Percentiles rank a stretch among this genome's conserved stretches.
Conservation (phyloP, 2,888 invertebrate species). For the Amiota minor region DNA sequence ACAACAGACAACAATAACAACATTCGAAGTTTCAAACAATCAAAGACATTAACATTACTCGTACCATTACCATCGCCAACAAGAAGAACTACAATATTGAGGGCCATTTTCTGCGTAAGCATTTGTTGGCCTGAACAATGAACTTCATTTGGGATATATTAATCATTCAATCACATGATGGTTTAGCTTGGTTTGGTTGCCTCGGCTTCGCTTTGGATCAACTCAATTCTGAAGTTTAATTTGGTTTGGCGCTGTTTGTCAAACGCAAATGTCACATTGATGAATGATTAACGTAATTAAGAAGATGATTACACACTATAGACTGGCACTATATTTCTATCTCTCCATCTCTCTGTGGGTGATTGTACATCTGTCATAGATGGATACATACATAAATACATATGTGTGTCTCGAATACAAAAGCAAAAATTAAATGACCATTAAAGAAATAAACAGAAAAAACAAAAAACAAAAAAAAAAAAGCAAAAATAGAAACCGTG, state of each 20-base stretch:
- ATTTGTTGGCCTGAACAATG: slow-evolving; percentile 1
- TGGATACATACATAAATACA: too few relatives aligned
- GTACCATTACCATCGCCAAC: too few relatives aligned
- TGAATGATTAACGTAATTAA: slow-evolving; percentile 67
- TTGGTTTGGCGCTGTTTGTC: slow-evolving; percentile 59
- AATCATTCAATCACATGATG: slow-evolving; percentile 24
- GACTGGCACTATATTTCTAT: background rate
- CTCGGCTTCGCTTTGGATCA: too few relatives aligned
- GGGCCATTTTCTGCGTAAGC: background rate
- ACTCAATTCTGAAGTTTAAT: slow-evolving; percentile 38
- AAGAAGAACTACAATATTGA: too few relatives aligned
- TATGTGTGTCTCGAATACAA: too few relatives aligned
- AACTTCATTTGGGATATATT: slow-evolving; percentile 15
- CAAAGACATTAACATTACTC: too few relatives aligned
- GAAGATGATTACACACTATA: slow-evolving; percentile 53
- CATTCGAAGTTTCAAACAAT: background rate
- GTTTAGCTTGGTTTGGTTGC: too few relatives aligned
- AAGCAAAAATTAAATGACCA: too few relatives aligned
- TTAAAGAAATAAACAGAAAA: too few relatives aligned
- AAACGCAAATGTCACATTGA: slow-evolving; percentile 68
- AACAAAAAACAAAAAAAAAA: too few relatives aligned
- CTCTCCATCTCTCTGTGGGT: background rate
- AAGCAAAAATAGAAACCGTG: too few relatives aligned
- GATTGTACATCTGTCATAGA: background rate
- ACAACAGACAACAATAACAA: background rate